phyloP scores from a whole-genome alignment of 2,888 invertebrate genomes.

The Agrilus mali region DNA sequence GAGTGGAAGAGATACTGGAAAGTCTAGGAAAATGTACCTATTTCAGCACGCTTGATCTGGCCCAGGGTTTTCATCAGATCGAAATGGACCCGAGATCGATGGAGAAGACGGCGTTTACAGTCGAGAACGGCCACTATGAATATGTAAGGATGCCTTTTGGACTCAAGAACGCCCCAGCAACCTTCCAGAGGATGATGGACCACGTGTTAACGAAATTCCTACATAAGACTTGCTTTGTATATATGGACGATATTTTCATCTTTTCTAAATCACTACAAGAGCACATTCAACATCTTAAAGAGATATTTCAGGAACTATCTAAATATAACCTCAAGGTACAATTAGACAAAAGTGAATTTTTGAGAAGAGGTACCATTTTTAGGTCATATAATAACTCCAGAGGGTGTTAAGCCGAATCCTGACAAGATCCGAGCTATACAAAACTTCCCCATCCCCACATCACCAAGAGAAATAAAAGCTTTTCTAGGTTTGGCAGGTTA shows the following conservation, averaged over 20 bases:
- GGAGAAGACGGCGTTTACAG: slow-evolving; percentile 18
- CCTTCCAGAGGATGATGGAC: slow-evolving; percentile 18
- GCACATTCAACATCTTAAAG: slow-evolving; percentile 9
- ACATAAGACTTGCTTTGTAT: slow-evolving; percentile 12
- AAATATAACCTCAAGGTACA: slow-evolving; percentile 12
- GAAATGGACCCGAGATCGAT: slow-evolving; percentile 13
- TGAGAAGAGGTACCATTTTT: slow-evolving; percentile 1
- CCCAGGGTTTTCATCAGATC: slow-evolving; percentile 21
- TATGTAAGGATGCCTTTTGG: slow-evolving; percentile 19
- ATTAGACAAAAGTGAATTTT: not conserved
- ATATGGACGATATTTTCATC: slow-evolving; percentile 14
- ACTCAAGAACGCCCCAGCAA: slow-evolving; percentile 16
- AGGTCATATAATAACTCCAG: slow-evolving; percentile 7
- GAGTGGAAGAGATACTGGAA: slow-evolving; percentile 18
- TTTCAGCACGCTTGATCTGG: slow-evolving; percentile 17
- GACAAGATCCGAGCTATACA: too few relatives aligned
- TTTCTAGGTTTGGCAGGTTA: too few relatives aligned
- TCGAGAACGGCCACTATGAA: slow-evolving; percentile 16
- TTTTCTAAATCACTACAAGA: slow-evolving; percentile 13
- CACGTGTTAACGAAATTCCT: slow-evolving; percentile 11
- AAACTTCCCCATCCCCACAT: too few relatives aligned
- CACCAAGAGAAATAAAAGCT: too few relatives aligned
- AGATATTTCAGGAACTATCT: slow-evolving; percentile 10
- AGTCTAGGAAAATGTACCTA: slow-evolving; percentile 17
- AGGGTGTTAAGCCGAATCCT: slow-evolving; percentile 10